Evolutionary conservation across 2,113 vertebrate genomes (phyloP).

Genomic region (Mormyrus lacerda): DNA sequence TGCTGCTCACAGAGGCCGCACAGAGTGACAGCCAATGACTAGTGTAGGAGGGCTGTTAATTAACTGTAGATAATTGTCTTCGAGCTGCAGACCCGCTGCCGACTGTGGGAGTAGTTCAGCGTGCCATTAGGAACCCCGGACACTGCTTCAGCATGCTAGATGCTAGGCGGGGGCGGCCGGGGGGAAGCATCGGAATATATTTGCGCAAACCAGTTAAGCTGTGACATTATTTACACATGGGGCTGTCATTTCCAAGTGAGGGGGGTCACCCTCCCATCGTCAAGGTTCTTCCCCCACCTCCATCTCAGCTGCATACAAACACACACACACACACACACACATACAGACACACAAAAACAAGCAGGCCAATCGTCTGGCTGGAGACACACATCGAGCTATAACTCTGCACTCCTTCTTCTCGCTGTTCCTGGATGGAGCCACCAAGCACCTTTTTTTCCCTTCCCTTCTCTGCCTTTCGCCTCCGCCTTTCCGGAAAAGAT

Average conservation of each 20-base stretch:
- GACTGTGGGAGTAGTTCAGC: conserved; percentile 10
- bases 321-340: background rate
- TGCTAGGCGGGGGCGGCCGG: background rate
- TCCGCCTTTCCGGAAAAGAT: conserved; percentile 51
- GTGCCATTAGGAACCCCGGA: conserved; percentile 19
- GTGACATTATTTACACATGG: background rate
- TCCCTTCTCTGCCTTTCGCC: conserved; percentile 35
- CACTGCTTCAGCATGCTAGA: conserved; percentile 5
- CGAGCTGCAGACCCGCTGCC: conserved; percentile 5
- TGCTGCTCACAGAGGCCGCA: conserved; percentile 1
- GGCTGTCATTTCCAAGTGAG: conserved; percentile 2
- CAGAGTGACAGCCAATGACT: conserved; percentile 22
- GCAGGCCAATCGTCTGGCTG: background rate
- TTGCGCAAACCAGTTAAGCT: conserved; percentile 18
- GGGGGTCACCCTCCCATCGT: background rate
- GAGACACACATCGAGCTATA: background rate
- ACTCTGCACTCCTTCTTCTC: background rate
- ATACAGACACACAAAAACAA: background rate
- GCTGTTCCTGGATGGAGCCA: background rate
- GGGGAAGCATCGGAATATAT: conserved; percentile 5
- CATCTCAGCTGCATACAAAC: background rate
- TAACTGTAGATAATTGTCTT: conserved; percentile 28
- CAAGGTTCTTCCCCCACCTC: background rate
- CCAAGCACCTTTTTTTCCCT: background rate
- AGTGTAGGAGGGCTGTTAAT: conserved; percentile 28